Evolutionary conservation across 2,113 vertebrate genomes (phyloP), one percentile per base, ranked within the genome.

Genomic region (Isichthys henryi): DNA sequence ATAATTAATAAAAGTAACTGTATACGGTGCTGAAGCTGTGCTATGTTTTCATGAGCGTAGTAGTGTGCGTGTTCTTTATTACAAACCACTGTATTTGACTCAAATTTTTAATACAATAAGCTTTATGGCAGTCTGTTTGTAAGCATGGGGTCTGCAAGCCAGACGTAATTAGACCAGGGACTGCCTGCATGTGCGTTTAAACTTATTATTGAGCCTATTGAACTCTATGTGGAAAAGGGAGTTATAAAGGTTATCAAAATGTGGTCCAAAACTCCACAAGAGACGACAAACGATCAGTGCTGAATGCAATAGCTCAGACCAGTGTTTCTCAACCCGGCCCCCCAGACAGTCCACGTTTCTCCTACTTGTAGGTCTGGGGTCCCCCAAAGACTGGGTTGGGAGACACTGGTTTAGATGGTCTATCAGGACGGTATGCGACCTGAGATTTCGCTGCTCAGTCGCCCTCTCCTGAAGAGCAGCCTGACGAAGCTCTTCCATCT

Each of bases 361-460:
- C 13, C 50, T 53, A 13, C 50, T 13, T 1, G 10, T 52, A 52
- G n/a, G 58, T 27, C 58, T 66, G 58, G 58, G n/a, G n/a, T 1
- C 27, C 23, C n/a, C 23, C 58, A 10, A 52, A 19, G 1, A 23
- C 53, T 5, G 5, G 53, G 19, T 23, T 6, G 19, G 21, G 53
- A 58, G 21, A 9, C 58, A 21, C 58, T n/a, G 58, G 58, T 62
- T 23, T 3, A 27, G 58, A 66, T n/a, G 23, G 15, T 66, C 2
- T 66, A 27, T 6, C 19, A 1, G 23, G n/a, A 46, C 19, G 2
- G 45, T 80, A 43, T 49, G 46, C 35, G 91, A 99, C 97, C 96
- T 97, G 74, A 98, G 93, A 27, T 84, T 94, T 39, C 92, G 89
- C 56, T 94, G 90, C 88, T 96, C 93, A 0, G 91, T 91, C 27